Evolutionary conservation across 2,797 vertebrate species (phyloP), one percentile per base, ranked within the genome.

Genomic region (Nasua narica): DNA sequence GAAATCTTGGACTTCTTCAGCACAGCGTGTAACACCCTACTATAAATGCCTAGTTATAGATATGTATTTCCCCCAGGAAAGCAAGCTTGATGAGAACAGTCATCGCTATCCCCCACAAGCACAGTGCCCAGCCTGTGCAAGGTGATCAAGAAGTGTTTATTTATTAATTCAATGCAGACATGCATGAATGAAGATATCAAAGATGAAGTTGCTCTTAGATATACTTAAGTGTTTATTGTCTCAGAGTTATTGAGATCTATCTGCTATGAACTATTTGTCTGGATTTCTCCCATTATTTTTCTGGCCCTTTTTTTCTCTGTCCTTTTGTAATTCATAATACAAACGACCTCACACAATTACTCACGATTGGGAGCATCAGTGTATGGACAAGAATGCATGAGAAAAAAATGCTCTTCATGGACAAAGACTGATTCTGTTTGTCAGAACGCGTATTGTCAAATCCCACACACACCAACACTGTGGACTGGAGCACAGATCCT

Each of bases 361-460:
- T 91, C 79, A 62, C 84, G 70, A 65, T 37, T 70, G 60, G 48
- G 58, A 95, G 29, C 52, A 40, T 72, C 62, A 15, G 3, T 11
- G 32, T 27, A 29, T 16, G 16, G 43, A 90, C 29, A 46, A 27
- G 48, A 87, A 91, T 35, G 29, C 48, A 7, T 19, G 85, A 93
- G 32, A 37, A 82, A 25, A 37, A 95, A 92, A 93, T 91, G 84
- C 97, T 65, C 15, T 2, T 92, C 0, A 0, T 56, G 92, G 81
- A 93, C 81, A 72, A 97, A 94, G 96, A 87, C 97, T 78, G 94
- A 84, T 94, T 95, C 95, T 81, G 67, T 48, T 93, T 96, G 97
- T 96, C 91, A 94, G 95, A 96, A 97, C 81, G 95, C 35, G 32
- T 89, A 92, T 87, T 87, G 91, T 97, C 86, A 40, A 90, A 77